Base-by-base conservation (phyloP, 2,888 invertebrate species). In the Nemapogon koenigi region DNA sequence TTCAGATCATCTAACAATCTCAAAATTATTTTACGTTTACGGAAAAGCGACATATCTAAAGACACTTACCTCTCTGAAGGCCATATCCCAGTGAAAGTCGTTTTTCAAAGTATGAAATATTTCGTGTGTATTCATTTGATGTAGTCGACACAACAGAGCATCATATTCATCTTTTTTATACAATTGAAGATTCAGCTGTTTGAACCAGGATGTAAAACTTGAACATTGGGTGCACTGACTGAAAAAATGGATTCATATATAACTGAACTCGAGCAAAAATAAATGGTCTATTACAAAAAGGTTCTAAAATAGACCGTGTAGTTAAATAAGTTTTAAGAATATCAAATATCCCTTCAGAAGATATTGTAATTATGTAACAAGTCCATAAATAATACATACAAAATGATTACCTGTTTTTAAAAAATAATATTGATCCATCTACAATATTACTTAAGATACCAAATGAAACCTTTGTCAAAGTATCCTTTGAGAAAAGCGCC, bases 51-150 rank as follows among this genome's bases (percentile, higher is more conserved):
- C n/a, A n/a, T n/a, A n/a, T n/a, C n/a, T 30, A 41, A 31, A 4
- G 13, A 6, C n/a, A 35, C 10, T 41, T 42, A 81, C 82, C 71
- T 83, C 83, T 41, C 47, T 63, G 11, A 79, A 50, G 1, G 81
- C 78, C 69, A 83, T 81, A 39, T 82, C 82, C 84, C 83, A 84
- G 39, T 82, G 75, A 51, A 83, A 82, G 43, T 81, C 72, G 15
- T 69, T 64, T 40, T 72, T 60, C 13, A 83, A 49, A 0, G 62
- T 51, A 7, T 53, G 49, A 39, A 78, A 60, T 1, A 82, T 50
- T 2, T 78, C 72, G 0, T 62, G 55, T 14, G 68, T 44, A 31
- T 51, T 58, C 59, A 81, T 56, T n/a, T 57, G 47, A 19, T 64
- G 54, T 32, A 81, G 45, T 18, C 69, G 65, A 41, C 84, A 83